These are phyloP conservation scores for Natrix natrix DNA, from an alignment of 2,797 vertebrate genomes.

Conservation along the genomic window DNA sequence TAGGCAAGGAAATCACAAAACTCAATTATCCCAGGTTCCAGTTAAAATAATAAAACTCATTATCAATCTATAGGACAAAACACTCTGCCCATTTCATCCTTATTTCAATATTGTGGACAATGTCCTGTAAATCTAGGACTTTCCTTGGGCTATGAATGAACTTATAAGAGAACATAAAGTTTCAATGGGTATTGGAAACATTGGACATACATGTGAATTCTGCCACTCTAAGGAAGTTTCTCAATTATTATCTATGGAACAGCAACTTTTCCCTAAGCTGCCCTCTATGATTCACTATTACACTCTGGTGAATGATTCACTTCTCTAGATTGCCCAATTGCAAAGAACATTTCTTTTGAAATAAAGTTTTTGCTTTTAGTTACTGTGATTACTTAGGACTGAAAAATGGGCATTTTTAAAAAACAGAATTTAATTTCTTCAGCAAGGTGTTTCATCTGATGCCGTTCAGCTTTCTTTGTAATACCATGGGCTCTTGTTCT, in stretches of 20 bases:
- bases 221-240: neutral
- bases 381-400: neutral
- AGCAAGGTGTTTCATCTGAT: neutral
- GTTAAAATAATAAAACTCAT: neutral
- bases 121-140: neutral
- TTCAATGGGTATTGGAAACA: neutral
- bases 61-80: neutral
- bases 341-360: neutral
- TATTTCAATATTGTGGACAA: neutral
- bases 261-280: neutral
- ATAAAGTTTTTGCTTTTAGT: neutral
- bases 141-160: neutral
- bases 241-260: neutral
- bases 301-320: fast-evolving
- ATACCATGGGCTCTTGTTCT: neutral
- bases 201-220: neutral
- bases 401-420: neutral
- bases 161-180: neutral
- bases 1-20: neutral
- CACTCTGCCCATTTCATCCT: neutral
- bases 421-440: neutral
- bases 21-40: neutral
- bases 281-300: neutral
- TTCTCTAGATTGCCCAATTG: neutral
- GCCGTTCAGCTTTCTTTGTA: neutral